Base-by-base conservation (phyloP, 92 coral and sea anemone species). In the Porites divaricata region DNA sequence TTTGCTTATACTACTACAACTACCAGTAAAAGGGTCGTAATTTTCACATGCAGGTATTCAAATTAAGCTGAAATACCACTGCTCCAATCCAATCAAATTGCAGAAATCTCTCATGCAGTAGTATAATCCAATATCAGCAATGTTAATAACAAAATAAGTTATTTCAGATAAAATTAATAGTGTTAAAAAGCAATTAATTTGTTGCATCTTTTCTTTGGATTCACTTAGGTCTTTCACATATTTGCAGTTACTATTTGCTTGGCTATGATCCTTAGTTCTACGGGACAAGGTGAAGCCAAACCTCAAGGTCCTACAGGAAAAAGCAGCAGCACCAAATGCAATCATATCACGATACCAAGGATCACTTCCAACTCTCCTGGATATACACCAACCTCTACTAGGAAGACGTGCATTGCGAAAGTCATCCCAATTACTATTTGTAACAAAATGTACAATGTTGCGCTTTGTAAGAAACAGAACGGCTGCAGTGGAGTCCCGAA, bases 251-350 rank as follows among this genome's bases (percentile, higher is more conserved):
- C 54, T 28, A 14, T 68, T 53, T 23, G 26, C 10, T 11, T 79
- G 75, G 52, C 26, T 54, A 6, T 79, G 8, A 50, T 65, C 7
- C 28, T 67, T 54, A 53, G 66, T 50, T 54, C 41, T 23, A 52
- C 26, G 52, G 75, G 66, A 17, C 10, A 51, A 6, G 75, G 67
- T 67, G 75, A 4, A 21, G 84, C 75, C 41, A 79, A 35, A 25
- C 84, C 75, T 6, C 72, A 77, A 49, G 49, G 61, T 20, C n/a
- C 58, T n/a, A n/a, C 58, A 4, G 12, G 51, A 15, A 14, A 16
- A 13, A 15, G 28, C 25, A 17, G 4, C 72, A 24, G 15, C 16
- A 15, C 41, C 23, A 22, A 5, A 6, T 66, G 59, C 26, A 41
- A 49, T 49, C 56, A 53, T n/a, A 49, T 49, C 13, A 7, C 57